Conservation (phyloP, 2,888 invertebrate species). For the Rugalucina vietnamica region DNA sequence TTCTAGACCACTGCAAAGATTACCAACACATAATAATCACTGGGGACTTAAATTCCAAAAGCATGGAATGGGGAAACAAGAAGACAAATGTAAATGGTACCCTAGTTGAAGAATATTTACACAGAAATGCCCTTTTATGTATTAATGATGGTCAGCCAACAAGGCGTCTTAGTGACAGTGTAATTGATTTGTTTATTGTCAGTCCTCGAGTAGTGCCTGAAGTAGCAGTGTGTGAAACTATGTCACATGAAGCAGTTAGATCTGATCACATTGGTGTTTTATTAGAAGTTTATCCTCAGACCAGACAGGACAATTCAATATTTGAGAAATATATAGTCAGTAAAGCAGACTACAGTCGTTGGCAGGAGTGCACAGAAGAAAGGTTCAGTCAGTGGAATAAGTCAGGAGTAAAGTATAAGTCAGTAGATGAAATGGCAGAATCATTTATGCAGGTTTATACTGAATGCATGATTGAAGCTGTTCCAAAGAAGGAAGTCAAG, state of each 20-base stretch:
- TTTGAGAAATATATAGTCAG: slow-evolving; percentile 6
- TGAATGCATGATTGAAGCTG: slow-evolving; percentile 7
- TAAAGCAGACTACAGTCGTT: neutral
- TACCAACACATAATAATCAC: neutral
- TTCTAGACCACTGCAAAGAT: neutral
- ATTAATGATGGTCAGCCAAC: slow-evolving; percentile 1
- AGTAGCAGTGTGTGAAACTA: slow-evolving; percentile 1
- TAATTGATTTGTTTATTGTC: slow-evolving; percentile 10
- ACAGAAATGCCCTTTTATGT: neutral
- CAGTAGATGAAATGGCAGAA: slow-evolving; percentile 13
- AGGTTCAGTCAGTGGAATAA: slow-evolving; percentile 10
- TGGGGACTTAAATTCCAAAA: neutral
- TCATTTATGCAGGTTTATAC: slow-evolving; percentile 8
- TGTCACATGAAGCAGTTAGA: neutral
- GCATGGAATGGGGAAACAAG: neutral
- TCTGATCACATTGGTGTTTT: neutral
- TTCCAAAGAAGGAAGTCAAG: neutral
- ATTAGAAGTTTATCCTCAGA: neutral
- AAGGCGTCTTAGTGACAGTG: slow-evolving; percentile 5
- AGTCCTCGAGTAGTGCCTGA: neutral
- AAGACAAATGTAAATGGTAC: neutral
- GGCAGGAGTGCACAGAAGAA: neutral
- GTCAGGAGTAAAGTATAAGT: neutral
- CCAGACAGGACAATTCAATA: neutral
- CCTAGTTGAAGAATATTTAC: neutral